Evolutionary conservation across 2,888 invertebrate genomes (phyloP), one percentile per base, ranked within the genome.

Genomic region (Hirtodrosophila histrioides): DNA sequence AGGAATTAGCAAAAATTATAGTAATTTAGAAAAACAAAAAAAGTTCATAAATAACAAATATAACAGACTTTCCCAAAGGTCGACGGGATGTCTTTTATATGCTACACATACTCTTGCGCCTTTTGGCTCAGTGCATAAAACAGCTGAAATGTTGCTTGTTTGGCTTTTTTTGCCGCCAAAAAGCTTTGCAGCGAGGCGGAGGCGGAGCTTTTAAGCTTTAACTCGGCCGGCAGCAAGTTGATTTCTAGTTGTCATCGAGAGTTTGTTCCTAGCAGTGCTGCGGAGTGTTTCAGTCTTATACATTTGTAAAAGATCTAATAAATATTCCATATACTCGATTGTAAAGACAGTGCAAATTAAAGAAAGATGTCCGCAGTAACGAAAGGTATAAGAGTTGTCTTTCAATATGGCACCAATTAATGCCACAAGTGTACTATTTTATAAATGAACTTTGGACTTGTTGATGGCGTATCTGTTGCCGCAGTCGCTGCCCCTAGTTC

Each of bases 321-420:
- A 17, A 17, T 51, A 53, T 24, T 44, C 5, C 12, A 37, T 44
- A 45, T 37, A 11, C 31, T 41, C 9, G 11, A 24, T 29, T 44
- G 23, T 17, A 11, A 31, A 45, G 41, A 17, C 17, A 45, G 39
- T 62, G 11, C 6, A 48, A 54, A 39, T 48, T 35, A 55, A 57
- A 39, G 9, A 81, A 63, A 69, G 1, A 90, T 90, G 90, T 90
- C 90, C 55, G 90, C 88, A 54, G 89, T 83, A 50, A 90, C 90
- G 11, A 90, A 90, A 86, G 90, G 74, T 74, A 58, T 43, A 50
- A 57, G 39, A 40, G 17, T 33, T 37, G 7, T 39, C 31, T 17
- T 10, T 10, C 24, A 1, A 4, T 3, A 1, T 31, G 27, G 4
- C 27, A 40, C 8, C 0, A 51, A 43, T 51, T 39, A 41, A 2